Conservation (phyloP, 2,888 invertebrate genomes). For the Chromoteleia sp. region DNA sequence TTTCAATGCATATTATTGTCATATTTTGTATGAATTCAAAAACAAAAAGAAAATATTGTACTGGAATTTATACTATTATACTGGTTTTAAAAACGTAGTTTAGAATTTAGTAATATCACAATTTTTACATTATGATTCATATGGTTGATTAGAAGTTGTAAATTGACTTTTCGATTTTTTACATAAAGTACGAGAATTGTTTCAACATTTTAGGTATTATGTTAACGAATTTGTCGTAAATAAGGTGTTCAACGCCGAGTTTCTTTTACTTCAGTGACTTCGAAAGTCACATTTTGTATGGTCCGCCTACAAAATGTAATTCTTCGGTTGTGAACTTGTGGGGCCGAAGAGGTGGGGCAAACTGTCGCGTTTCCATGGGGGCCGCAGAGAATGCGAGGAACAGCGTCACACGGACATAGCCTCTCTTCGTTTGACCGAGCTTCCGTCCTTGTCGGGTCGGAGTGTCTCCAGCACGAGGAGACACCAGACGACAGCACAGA, state of each 20-base stretch:
- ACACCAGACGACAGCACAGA: conserved; percentile 79
- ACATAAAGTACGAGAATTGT: too few species aligned
- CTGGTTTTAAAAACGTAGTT: too few species aligned
- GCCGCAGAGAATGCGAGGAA: conserved; percentile 63
- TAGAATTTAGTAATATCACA: too few species aligned
- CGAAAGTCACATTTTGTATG: conserved; percentile 67
- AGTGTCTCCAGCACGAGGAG: conserved; percentile 77
- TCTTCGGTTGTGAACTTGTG: conserved; percentile 62
- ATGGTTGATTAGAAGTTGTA: too few species aligned
- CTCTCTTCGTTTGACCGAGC: conserved; percentile 69
- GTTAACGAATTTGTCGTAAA: background rate
- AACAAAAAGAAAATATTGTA: too few species aligned
- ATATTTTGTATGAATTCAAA: too few species aligned
- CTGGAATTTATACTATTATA: too few species aligned
- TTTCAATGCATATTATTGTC: too few species aligned
- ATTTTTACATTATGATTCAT: too few species aligned
- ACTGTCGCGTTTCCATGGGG: conserved; percentile 72
- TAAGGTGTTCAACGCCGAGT: background rate
- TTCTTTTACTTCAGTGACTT: conserved; percentile 34
- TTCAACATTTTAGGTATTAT: background rate
- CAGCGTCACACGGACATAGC: conserved; percentile 55
- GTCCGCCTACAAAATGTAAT: conserved; percentile 76
- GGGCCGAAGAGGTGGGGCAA: conserved; percentile 68
- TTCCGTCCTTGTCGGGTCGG: conserved; percentile 75
- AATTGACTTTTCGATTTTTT: too few species aligned